A percentile compares a stretch with the other conserved stretches of the same genome.
These are phyloP conservation scores for Lithodes maja DNA, from an alignment of 2,888 invertebrate genomes.

Conservation along the genomic window DNA sequence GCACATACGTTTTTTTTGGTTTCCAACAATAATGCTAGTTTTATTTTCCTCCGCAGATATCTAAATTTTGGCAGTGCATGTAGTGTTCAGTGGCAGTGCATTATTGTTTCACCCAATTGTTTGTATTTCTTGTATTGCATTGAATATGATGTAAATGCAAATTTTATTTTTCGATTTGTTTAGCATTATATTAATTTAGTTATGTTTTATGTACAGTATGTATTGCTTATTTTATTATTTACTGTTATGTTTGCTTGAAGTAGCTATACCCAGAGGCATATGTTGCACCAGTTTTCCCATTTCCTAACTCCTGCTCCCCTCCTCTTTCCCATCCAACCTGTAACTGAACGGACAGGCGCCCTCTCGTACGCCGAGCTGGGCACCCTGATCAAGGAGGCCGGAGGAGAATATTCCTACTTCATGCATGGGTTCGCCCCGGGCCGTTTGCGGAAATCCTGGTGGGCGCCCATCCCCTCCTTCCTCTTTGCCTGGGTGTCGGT, in stretches of 20 bases:
- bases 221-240: not conserved
- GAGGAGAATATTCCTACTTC: constrained; percentile 96
- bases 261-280: not conserved
- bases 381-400: constrained; percentile 95
- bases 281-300: not conserved
- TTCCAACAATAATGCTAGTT: no score
- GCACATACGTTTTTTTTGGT: no score
- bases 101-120: no score
- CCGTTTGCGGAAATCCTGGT: constrained; percentile 37
- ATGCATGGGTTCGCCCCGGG: constrained; percentile 86
- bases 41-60: no score
- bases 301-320: not conserved
- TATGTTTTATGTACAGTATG: no score
- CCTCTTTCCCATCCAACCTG: not conserved
- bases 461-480: constrained; percentile 90
- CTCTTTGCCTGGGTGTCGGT: constrained; percentile 96
- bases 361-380: constrained; percentile 95
- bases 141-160: no score
- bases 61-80: no score
- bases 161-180: no score
- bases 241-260: not conserved
- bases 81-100: no score
- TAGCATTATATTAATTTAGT: no score
- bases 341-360: constrained; percentile 80
- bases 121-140: no score